These are phyloP conservation scores for Plagodis dolabraria DNA, from an alignment of 2,888 invertebrate genomes.

Conservation along the genomic window DNA sequence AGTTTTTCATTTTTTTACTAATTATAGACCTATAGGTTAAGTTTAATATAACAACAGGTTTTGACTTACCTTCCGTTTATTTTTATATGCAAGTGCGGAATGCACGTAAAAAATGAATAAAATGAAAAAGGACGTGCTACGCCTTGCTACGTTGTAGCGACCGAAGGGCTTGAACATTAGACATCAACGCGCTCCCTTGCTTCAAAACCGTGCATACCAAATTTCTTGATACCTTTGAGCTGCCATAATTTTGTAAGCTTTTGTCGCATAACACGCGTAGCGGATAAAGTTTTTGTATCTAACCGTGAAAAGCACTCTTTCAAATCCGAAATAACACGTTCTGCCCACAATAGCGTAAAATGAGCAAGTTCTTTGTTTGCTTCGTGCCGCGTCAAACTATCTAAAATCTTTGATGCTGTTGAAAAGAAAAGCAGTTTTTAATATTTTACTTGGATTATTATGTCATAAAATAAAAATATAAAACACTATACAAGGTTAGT, in stretches of 20 bases:
- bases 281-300: constrained; percentile 23
- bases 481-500: not conserved
- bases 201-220: constrained; percentile 10
- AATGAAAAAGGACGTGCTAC: constrained; percentile 23
- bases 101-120: too few relatives aligned
- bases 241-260: constrained; percentile 5
- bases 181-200: constrained; percentile 64
- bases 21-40: too few relatives aligned
- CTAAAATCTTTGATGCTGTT: not conserved
- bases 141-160: constrained; percentile 31
- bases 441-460: too few relatives aligned
- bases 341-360: constrained; percentile 18
- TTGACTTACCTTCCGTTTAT: too few relatives aligned
- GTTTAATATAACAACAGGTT: too few relatives aligned
- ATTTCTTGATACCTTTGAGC: not conserved
- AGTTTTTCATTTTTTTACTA: too few relatives aligned
- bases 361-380: constrained; percentile 12
- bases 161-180: constrained; percentile 49
- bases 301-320: constrained; percentile 17
- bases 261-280: constrained; percentile 24
- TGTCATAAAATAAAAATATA: too few relatives aligned
- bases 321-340: constrained; percentile 19
- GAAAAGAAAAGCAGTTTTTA: too few relatives aligned
- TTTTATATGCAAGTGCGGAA: too few relatives aligned
- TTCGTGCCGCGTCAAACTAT: constrained; percentile 12